Evolutionary conservation across 2,888 invertebrate species (phyloP).

Genomic region (Invenusta paracnida): DNA sequence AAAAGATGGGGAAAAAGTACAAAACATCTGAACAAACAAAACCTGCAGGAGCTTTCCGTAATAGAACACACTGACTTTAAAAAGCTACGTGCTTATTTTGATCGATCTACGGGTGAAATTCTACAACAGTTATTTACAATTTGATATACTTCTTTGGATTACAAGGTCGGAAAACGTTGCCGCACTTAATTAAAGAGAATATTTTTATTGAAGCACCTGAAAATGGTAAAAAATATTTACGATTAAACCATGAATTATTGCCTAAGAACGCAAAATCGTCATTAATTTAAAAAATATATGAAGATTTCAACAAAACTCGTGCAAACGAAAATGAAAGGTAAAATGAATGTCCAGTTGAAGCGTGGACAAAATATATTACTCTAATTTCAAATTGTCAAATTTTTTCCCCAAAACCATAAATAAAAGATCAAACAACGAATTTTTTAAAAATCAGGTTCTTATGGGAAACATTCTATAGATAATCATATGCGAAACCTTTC

Average conservation of each 20-base stretch:
- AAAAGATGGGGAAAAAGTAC: too few species aligned
- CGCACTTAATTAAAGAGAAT: neutral
- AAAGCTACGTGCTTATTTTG: too few species aligned
- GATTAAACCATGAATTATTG: neutral
- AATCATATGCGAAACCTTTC: constrained; percentile 4
- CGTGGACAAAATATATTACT: neutral
- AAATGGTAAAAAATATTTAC: neutral
- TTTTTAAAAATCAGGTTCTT: constrained; percentile 9
- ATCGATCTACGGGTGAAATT: too few species aligned
- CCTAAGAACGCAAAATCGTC: neutral
- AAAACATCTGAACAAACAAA: too few species aligned
- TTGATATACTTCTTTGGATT: too few species aligned
- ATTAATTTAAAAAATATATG: neutral
- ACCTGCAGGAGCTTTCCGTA: too few species aligned
- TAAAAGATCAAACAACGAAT: neutral
- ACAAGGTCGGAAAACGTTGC: too few species aligned
- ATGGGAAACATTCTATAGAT: constrained; percentile 20
- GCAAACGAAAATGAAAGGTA: neutral
- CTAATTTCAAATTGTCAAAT: neutral
- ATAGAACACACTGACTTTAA: too few species aligned
- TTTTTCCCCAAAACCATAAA: neutral
- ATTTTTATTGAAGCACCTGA: neutral
- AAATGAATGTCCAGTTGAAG: neutral
- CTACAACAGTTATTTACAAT: too few species aligned
- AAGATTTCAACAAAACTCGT: neutral